phyloP scores from a whole-genome alignment of 2,888 invertebrate genomes.

The Synanthedon formicaeformis region DNA sequence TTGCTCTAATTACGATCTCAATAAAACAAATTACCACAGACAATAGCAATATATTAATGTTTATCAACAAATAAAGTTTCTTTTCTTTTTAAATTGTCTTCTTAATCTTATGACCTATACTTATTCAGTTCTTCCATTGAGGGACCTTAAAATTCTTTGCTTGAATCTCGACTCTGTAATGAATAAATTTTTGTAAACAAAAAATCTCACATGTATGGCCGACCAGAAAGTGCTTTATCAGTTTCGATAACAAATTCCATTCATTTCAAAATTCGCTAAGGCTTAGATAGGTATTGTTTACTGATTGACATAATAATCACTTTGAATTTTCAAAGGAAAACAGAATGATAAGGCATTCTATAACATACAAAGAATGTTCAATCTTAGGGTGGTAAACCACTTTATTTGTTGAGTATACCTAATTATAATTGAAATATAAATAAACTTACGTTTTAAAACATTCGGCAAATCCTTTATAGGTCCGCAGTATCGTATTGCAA shows the following conservation, averaged over 20 bases:
- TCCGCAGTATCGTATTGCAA: slow-evolving; percentile 60
- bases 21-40: no score
- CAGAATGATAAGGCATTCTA: no score
- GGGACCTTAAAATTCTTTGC: slow-evolving; percentile 42
- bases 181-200: neutral
- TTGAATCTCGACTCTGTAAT: slow-evolving; percentile 62
- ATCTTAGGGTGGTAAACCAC: no score
- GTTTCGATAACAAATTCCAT: no score
- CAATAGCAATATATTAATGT: slow-evolving; percentile 10
- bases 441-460: slow-evolving; percentile 52
- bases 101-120: neutral
- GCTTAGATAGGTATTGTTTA: no score
- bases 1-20: no score
- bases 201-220: neutral
- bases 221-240: no score
- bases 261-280: no score
- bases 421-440: neutral
- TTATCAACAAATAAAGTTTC: neutral
- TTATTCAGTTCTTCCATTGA: slow-evolving; percentile 34
- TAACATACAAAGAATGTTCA: no score
- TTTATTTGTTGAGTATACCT: no score
- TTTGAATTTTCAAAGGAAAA: no score
- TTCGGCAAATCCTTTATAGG: slow-evolving; percentile 57
- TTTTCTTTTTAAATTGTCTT: neutral
- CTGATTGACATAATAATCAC: no score